Conservation (phyloP, 64 coral and sea anemone species). For the Montipora efflorescens region DNA sequence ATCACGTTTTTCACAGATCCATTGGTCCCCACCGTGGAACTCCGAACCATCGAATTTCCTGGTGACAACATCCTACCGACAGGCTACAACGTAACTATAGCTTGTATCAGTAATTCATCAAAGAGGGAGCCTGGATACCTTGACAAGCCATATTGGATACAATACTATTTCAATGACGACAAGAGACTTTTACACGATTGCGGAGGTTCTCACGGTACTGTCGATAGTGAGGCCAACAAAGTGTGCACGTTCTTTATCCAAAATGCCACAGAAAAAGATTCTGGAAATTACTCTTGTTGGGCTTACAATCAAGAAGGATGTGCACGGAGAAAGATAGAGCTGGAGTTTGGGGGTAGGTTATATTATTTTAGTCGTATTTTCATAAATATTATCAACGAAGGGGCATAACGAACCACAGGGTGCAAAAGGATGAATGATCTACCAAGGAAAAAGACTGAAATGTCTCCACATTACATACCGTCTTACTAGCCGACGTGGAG, state of each 20-base stretch:
- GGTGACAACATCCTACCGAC: background rate
- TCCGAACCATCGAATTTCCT: background rate
- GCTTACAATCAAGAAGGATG: background rate
- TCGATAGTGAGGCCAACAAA: background rate
- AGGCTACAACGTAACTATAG: conserved; percentile 10
- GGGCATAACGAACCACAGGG: too few relatives aligned
- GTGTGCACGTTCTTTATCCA: conserved; percentile 1
- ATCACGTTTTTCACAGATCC: background rate
- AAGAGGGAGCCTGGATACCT: background rate
- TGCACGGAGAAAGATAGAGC: background rate
- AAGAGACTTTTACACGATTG: background rate
- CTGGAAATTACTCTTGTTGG: background rate
- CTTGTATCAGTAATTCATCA: conserved; percentile 13
- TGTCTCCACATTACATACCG: too few relatives aligned
- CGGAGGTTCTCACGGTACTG: background rate
- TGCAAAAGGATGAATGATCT: too few relatives aligned
- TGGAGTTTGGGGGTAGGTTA: background rate
- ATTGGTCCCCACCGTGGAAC: background rate
- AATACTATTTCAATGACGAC: background rate
- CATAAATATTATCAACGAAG: too few relatives aligned
- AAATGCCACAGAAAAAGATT: background rate
- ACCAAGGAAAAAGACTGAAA: too few relatives aligned
- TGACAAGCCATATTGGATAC: conserved; percentile 8
- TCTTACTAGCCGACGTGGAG: too few relatives aligned
- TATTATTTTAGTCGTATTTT: too few relatives aligned